Conservation (phyloP, 64 coral and sea anemone genomes). For the Pocillopora damicornis region DNA sequence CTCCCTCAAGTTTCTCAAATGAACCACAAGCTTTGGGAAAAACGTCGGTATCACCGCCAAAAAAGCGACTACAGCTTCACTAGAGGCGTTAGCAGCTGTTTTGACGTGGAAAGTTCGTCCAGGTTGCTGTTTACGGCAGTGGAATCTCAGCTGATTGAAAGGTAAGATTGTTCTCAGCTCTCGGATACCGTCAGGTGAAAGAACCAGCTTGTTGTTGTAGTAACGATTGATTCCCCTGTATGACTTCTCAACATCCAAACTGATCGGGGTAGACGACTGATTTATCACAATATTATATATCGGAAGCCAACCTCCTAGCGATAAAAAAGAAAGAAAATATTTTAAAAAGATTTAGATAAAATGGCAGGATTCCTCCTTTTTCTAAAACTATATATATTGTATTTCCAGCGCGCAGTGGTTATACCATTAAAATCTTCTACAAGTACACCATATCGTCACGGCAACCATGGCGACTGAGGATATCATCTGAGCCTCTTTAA, state of each 20-base stretch:
- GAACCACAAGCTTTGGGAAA: not conserved
- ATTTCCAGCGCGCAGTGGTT: too few species aligned
- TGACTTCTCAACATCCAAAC: not conserved
- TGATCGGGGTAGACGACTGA: not conserved
- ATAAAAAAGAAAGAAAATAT: too few species aligned
- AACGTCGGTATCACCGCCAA: not conserved
- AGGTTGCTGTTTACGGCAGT: not conserved
- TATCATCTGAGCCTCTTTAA: too few species aligned
- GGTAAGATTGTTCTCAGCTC: not conserved
- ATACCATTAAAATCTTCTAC: too few species aligned
- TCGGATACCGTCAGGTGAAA: not conserved
- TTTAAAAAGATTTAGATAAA: too few species aligned
- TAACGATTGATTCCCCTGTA: not conserved
- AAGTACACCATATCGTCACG: too few species aligned
- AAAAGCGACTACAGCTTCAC: not conserved
- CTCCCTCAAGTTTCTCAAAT: not conserved
- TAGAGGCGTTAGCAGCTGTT: slow-evolving; percentile 18
- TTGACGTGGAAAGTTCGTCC: slow-evolving; percentile 19
- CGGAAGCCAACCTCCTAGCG: not conserved
- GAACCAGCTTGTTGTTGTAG: not conserved
- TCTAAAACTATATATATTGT: too few species aligned
- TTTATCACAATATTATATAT: not conserved
- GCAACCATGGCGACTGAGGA: too few species aligned
- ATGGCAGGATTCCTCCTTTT: too few species aligned
- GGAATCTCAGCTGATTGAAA: slow-evolving; percentile 1